phyloP scores from a whole-genome alignment of 2,888 invertebrate genomes.

The Synergus itoensis region DNA sequence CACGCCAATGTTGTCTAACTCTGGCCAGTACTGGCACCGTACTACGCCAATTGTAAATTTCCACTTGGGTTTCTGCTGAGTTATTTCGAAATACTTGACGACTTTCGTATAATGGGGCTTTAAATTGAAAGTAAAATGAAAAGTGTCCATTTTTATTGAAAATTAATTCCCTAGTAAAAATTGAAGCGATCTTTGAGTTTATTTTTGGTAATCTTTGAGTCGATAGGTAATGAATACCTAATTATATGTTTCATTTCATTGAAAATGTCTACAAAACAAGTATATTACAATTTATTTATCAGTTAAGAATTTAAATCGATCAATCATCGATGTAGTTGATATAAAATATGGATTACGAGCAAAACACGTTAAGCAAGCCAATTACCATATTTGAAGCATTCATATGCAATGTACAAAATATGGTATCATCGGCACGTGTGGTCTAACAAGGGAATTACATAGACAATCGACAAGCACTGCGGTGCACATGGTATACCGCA shows the following conservation, averaged over 20 bases:
- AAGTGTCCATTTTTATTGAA: background rate
- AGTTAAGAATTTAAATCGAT: no score
- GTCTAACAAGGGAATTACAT: background rate
- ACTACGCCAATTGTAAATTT: no score
- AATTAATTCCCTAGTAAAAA: no score
- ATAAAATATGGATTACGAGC: background rate
- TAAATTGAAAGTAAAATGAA: background rate
- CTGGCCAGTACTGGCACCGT: no score
- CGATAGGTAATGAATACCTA: no score
- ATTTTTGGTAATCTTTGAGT: no score
- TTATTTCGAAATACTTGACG: background rate
- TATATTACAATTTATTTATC: no score
- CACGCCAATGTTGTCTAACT: no score
- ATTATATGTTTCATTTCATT: no score
- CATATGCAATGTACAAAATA: background rate
- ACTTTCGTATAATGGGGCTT: background rate
- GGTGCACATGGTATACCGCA: slow-evolving; percentile 36
- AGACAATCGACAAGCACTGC: slow-evolving; percentile 21
- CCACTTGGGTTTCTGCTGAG: background rate
- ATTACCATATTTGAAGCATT: slow-evolving; percentile 1
- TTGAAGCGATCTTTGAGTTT: no score
- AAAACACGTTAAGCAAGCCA: background rate
- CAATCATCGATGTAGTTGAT: background rate
- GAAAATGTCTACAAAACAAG: no score
- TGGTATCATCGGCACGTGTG: slow-evolving; percentile 13